Base-by-base conservation (phyloP, 1,140 invertebrate genomes). In the Drosophila insularis region DNA sequence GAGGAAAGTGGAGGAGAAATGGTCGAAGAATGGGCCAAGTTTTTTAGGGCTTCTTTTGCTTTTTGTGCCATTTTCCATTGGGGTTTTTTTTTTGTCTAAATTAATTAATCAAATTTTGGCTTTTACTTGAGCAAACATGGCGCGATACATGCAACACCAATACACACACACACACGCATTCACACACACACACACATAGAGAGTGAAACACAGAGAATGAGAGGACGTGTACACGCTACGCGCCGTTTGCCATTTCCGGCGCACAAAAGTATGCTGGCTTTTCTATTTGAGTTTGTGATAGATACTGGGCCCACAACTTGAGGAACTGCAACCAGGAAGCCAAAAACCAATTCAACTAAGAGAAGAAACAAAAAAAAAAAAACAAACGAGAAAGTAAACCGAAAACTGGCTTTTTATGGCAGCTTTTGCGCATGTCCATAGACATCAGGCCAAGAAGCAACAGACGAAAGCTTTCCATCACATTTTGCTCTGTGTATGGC, bases 51-150 rank as follows among this genome's bases (percentile, higher is more conserved):
- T 74, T 74, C 32, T 23, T 35, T 23, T 19, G 23, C 10, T 32
- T 54, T 23, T 23, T 35, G 43, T 73, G 62, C 66, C 61, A 50
- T 64, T 71, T 78, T 53, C n/a, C n/a, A 14, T 14, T 17, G 6
- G 11, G n/a, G 23, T 43, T 37, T 39, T 43, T 43, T 43, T 61
- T 68, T 65, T 37, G 56, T 21, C 64, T 79, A 69, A 85, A 69
- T 72, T 59, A 78, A 78, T 74, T 78, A 81, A 86, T 78, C 27
- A 81, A 85, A 86, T 74, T 74, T 78, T 50, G 14, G 58, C 50
- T 69, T 78, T 86, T 85, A 85, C 78, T 85, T 86, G 68, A 61
- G 71, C 81, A 78, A 78, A 72, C 81, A 85, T 85, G 65, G 65
- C 68, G 68, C 78, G 62, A 65, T 65, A 85, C 71, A 69, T 71